These are phyloP conservation scores for Dasyornis broadbenti DNA, from an alignment of 2,113 vertebrate species.

Conservation along the genomic window DNA sequence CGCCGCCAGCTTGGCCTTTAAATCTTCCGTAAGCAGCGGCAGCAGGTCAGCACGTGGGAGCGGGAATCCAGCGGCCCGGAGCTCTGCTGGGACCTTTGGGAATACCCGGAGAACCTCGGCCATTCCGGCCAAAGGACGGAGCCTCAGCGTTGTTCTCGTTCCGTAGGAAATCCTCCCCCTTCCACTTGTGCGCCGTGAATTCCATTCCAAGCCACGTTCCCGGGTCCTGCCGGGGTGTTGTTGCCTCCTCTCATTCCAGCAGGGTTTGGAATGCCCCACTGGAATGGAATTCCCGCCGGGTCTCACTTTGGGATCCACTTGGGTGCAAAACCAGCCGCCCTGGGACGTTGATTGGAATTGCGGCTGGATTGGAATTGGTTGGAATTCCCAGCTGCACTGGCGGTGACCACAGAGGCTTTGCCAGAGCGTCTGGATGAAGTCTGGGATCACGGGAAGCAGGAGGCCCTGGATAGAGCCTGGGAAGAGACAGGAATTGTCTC, in stretches of 20 bases:
- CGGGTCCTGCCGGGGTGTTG: rapidly evolving
- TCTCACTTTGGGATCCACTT: neutral
- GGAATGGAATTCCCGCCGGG: neutral
- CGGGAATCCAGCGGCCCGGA: neutral
- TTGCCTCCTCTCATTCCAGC: neutral
- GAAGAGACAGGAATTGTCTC: neutral
- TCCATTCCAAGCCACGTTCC: rapidly evolving
- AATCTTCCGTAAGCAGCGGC: conserved; percentile 27
- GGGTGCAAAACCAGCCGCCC: neutral
- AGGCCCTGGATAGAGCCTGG: neutral
- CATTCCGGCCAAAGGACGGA: rapidly evolving
- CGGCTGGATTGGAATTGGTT: no score
- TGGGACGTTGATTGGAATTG: neutral
- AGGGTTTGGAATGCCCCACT: neutral
- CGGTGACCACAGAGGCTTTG: neutral
- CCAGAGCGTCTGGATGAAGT: neutral
- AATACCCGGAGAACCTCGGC: neutral
- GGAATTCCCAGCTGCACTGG: neutral
- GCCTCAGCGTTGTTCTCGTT: rapidly evolving
- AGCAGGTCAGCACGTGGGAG: neutral
- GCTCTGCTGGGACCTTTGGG: neutral
- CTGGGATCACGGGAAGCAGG: neutral
- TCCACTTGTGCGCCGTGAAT: neutral
- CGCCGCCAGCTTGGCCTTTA: conserved; percentile 40
- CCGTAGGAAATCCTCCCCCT: neutral